A percentile compares a stretch with the other conserved stretches of the same genome.
phyloP scores from a whole-genome alignment of 1,140 invertebrate genomes.

The Papilio aristodemus region DNA sequence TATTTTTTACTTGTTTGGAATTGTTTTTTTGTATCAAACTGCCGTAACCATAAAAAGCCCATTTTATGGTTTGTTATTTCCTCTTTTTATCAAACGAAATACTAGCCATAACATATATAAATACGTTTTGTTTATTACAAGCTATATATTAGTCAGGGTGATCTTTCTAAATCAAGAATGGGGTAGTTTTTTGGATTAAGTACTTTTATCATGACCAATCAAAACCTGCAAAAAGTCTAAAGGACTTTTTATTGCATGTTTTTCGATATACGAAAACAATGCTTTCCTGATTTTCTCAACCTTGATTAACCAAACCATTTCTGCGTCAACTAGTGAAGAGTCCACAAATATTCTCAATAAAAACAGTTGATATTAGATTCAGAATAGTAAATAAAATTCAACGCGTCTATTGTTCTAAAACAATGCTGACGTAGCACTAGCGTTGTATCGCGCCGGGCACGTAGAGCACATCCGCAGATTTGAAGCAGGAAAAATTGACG shows the following conservation, averaged over 20 bases:
- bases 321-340: too few species aligned
- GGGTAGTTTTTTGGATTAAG: too few species aligned
- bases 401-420: conserved; percentile 20
- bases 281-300: too few species aligned
- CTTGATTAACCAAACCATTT: too few species aligned
- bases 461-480: conserved; percentile 31
- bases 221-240: too few species aligned
- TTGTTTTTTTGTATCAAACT: neutral
- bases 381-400: conserved; percentile 1
- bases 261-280: too few species aligned
- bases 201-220: too few species aligned
- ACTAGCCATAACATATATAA: too few species aligned
- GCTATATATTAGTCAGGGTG: neutral
- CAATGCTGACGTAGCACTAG: conserved; percentile 9
- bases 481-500: conserved; percentile 32
- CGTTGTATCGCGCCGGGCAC: conserved; percentile 15
- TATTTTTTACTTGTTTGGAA: too few species aligned
- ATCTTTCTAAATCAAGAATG: too few species aligned
- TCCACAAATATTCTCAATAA: neutral
- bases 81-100: neutral
- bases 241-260: too few species aligned
- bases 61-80: neutral
- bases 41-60: neutral
- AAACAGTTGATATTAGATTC: neutral
- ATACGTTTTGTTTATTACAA: neutral